Evolutionary conservation across 1,140 invertebrate genomes (phyloP).

Genomic region (Xylocopa sonorina): DNA sequence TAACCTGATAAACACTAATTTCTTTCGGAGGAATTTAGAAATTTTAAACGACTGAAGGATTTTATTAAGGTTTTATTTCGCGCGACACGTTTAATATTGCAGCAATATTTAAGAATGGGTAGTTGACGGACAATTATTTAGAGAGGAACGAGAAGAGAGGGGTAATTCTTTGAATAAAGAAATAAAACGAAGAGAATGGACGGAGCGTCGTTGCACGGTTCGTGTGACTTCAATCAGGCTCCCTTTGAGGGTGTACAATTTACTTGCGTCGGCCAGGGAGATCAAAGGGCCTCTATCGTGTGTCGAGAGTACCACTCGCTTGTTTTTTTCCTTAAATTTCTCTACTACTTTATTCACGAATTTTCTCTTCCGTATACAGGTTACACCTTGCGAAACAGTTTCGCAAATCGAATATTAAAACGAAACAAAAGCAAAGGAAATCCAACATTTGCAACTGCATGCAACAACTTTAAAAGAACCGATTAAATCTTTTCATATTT

Average conservation of each 20-base stretch:
- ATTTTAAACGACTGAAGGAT: not conserved
- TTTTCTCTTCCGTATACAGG: not conserved
- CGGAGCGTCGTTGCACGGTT: conserved; percentile 49
- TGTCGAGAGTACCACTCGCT: conserved; percentile 26
- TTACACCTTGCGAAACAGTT: too few relatives aligned
- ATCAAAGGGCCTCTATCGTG: conserved; percentile 47
- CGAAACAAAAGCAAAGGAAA: too few relatives aligned
- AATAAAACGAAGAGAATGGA: conserved; percentile 23
- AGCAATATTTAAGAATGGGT: not conserved
- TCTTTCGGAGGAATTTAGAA: not conserved
- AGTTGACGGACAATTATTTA: conserved; percentile 28
- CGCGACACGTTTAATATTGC: not conserved
- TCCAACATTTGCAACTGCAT: too few relatives aligned
- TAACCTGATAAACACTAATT: too few relatives aligned
- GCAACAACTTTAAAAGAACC: too few relatives aligned
- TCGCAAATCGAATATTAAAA: too few relatives aligned
- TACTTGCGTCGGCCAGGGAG: conserved; percentile 26
- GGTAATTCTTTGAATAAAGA: conserved; percentile 41
- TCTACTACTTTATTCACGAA: too few relatives aligned
- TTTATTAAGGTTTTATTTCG: not conserved
- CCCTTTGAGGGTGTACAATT: conserved; percentile 52
- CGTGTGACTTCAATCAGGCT: conserved; percentile 59
- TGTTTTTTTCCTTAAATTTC: conserved; percentile 24
- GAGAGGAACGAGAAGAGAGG: not conserved
- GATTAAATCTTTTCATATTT: too few relatives aligned